Conservation (phyloP, 2,113 vertebrate genomes). For the Oriolus oriolus region DNA sequence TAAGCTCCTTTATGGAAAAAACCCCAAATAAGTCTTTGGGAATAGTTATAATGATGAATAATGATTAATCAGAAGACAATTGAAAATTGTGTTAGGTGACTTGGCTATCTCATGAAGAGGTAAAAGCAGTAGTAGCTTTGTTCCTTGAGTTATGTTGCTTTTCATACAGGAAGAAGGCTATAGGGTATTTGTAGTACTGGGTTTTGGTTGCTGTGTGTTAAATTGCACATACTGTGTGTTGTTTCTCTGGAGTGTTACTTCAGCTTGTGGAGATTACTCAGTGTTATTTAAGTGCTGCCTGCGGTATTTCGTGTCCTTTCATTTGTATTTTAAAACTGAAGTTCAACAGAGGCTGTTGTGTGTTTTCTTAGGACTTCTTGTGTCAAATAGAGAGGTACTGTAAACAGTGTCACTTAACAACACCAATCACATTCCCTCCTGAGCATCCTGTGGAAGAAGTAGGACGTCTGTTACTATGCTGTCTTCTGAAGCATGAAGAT, state of each 20-base stretch:
- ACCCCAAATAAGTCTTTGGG: rapidly evolving
- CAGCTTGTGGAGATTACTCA: neutral
- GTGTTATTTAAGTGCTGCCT: neutral
- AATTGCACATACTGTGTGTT: rapidly evolving
- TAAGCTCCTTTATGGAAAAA: neutral
- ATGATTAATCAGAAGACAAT: neutral
- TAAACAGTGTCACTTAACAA: constrained; percentile 94
- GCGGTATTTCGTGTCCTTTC: neutral
- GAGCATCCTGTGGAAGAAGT: constrained; percentile 99
- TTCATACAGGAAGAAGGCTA: neutral
- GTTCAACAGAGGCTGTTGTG: neutral
- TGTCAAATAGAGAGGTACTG: constrained; percentile 97
- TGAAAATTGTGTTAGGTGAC: neutral
- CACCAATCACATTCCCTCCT: constrained; percentile 92
- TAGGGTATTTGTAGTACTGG: neutral
- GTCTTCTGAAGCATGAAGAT: constrained; percentile 96
- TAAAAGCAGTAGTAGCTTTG: neutral
- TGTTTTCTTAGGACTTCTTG: constrained; percentile 85
- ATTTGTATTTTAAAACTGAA: neutral
- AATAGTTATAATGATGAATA: neutral
- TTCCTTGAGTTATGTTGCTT: neutral
- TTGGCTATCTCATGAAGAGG: neutral
- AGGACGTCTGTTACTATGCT: constrained; percentile 92
- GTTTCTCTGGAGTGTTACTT: neutral
- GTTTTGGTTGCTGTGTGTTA: neutral